These are phyloP conservation scores for Athetis lepigone DNA, from an alignment of 2,888 invertebrate species.

Conservation along the genomic window DNA sequence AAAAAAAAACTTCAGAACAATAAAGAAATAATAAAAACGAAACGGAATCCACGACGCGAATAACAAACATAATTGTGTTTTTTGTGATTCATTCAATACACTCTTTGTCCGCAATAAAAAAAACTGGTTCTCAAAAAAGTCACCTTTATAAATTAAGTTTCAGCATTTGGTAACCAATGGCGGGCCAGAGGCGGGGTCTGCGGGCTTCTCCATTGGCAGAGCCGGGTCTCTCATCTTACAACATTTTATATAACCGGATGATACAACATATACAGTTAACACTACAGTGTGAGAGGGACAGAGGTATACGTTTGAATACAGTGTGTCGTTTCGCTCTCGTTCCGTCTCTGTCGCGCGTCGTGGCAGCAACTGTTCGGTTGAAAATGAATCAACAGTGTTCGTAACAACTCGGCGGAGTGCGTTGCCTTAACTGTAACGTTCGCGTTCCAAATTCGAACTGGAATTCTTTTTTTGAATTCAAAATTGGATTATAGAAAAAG, in stretches of 20 bases:
- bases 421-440: conserved; percentile 76
- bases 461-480: conserved; percentile 48
- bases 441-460: conserved; percentile 54
- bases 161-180: conserved; percentile 83
- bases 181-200: conserved; percentile 77
- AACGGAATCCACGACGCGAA: conserved; percentile 80
- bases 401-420: conserved; percentile 78
- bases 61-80: conserved; percentile 90
- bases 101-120: conserved; percentile 83
- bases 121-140: conserved; percentile 88
- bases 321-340: conserved; percentile 85
- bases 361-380: conserved; percentile 82
- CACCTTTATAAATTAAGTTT: conserved; percentile 90
- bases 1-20: conserved; percentile 75
- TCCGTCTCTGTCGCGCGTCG: conserved; percentile 74
- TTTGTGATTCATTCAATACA: conserved; percentile 86
- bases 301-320: conserved; percentile 79
- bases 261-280: conserved; percentile 91
- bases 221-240: conserved; percentile 81
- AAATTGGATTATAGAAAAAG: conserved; percentile 46
- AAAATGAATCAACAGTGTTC: conserved; percentile 89
- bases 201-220: conserved; percentile 76
- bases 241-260: conserved; percentile 90
- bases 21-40: conserved; percentile 78
- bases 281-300: conserved; percentile 82